These are phyloP conservation scores for Uria aalge DNA, from an alignment of 2,113 vertebrate species.

Conservation along the genomic window DNA sequence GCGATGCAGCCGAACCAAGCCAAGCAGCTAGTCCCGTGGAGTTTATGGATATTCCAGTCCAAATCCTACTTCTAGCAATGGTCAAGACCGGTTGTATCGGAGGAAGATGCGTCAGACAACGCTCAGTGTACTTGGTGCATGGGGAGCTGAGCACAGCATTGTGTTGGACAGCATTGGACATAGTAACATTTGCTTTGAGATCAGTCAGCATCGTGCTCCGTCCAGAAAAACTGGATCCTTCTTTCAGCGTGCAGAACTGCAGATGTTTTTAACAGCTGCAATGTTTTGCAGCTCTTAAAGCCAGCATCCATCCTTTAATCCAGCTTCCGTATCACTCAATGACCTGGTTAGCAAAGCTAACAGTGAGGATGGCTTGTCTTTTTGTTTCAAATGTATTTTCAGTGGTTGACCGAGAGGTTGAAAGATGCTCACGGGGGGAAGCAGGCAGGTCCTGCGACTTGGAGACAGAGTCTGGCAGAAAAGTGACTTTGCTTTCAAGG, in stretches of 20 bases:
- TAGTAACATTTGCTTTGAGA: not conserved
- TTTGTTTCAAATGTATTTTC: not conserved
- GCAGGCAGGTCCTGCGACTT: not conserved
- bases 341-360: not conserved
- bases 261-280: not conserved
- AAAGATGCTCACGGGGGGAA: not conserved
- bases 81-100: not conserved
- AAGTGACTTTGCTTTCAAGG: not conserved
- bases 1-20: not conserved
- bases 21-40: not conserved
- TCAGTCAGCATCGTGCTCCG: not conserved
- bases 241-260: not conserved
- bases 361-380: not conserved
- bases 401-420: not conserved
- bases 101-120: not conserved
- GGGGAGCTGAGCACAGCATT: not conserved
- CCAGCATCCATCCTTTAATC: not conserved
- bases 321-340: not conserved
- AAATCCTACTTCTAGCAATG: not conserved
- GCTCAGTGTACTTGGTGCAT: rapidly evolving
- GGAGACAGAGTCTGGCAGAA: not conserved
- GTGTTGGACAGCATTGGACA: rapidly evolving
- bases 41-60: not conserved
- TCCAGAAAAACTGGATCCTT: not conserved
- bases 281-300: not conserved